These are phyloP conservation scores for Coregonus clupeaformis DNA, from an alignment of 2,113 vertebrate genomes.

Conservation along the genomic window DNA sequence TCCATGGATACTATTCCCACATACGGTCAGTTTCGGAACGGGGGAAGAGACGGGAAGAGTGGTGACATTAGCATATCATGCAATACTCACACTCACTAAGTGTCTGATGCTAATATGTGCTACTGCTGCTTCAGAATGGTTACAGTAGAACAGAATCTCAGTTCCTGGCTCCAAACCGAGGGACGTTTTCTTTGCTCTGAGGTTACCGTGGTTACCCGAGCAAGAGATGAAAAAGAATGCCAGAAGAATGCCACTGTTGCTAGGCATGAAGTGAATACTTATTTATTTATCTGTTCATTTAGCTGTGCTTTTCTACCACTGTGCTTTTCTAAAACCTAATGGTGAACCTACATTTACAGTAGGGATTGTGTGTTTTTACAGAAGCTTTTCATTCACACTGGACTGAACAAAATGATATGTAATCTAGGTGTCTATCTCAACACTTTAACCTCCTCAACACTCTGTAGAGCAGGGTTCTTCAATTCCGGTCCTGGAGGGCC, in stretches of 20 bases:
- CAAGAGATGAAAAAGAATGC: not conserved
- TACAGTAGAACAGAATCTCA: constrained; percentile 9
- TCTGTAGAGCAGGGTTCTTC: too few species aligned
- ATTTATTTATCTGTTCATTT: not conserved
- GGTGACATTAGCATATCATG: constrained; percentile 31
- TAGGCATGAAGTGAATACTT: not conserved
- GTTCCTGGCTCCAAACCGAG: constrained; percentile 3
- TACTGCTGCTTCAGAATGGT: constrained; percentile 14
- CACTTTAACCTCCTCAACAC: too few species aligned
- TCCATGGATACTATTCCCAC: constrained; percentile 53
- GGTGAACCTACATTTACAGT: too few species aligned
- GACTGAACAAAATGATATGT: too few species aligned
- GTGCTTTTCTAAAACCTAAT: too few species aligned
- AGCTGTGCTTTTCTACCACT: not conserved
- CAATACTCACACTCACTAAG: constrained; percentile 34
- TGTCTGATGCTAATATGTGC: constrained; percentile 20
- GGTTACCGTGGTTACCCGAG: constrained; percentile 4
- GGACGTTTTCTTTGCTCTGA: constrained; percentile 1
- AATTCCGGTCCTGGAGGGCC: too few species aligned
- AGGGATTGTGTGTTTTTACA: too few species aligned
- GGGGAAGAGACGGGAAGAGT: not conserved
- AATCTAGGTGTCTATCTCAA: too few species aligned
- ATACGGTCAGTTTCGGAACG: constrained; percentile 30
- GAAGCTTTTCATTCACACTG: too few species aligned
- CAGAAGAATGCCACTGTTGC: not conserved